These are phyloP conservation scores for Tetranychus truncatus DNA, from an alignment of 2,888 invertebrate species.

Conservation along the genomic window DNA sequence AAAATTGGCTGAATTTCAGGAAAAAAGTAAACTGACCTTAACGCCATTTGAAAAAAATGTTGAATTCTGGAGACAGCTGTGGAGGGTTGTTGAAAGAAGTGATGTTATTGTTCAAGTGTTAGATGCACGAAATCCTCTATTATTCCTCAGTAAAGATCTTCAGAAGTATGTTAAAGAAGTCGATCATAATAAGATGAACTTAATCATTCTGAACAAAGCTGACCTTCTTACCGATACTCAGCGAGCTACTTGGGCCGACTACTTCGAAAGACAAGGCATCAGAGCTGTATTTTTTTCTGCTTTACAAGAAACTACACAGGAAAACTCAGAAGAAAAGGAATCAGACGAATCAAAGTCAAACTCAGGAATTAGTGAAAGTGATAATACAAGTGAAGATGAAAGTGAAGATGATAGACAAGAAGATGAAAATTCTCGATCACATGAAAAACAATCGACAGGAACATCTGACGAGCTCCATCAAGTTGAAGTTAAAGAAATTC, in stretches of 20 bases:
- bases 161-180: conserved; percentile 67
- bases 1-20: conserved; percentile 53
- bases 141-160: conserved; percentile 80
- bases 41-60: conserved; percentile 96
- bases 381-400: conserved; percentile 21
- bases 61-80: conserved; percentile 93
- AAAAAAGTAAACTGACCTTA: conserved; percentile 51
- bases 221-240: conserved; percentile 68
- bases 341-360: conserved; percentile 27
- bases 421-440: too few species aligned
- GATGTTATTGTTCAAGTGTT: conserved; percentile 83
- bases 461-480: too few species aligned
- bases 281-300: conserved; percentile 82
- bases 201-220: conserved; percentile 84
- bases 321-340: conserved; percentile 28
- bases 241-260: conserved; percentile 57
- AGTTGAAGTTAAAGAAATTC: too few species aligned
- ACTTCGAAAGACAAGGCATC: conserved; percentile 52
- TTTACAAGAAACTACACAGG: conserved; percentile 33
- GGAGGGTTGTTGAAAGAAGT: conserved; percentile 91
- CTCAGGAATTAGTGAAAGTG: conserved; percentile 7
- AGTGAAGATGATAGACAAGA: too few species aligned
- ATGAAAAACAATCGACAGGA: too few species aligned
- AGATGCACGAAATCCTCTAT: conserved; percentile 83
- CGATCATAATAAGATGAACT: conserved; percentile 48